Conservation (phyloP, 1,140 invertebrate genomes). For the Asbolus verrucosus region DNA sequence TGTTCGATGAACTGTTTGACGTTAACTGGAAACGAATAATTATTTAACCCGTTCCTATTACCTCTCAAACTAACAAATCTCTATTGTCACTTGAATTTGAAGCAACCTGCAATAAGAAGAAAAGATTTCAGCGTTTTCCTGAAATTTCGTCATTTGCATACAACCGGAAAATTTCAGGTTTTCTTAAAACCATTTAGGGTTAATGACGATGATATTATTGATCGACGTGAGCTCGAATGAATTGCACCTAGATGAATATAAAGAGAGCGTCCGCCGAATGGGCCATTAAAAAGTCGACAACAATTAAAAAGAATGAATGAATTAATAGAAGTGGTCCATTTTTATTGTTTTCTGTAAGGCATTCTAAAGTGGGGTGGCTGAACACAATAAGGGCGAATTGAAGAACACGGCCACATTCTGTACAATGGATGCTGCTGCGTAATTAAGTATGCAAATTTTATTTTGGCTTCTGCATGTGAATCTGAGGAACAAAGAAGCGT, state of each 20-base stretch:
- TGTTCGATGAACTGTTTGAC: not conserved
- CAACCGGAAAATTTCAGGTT: not conserved
- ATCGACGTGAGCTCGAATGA: not conserved
- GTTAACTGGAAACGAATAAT: slow-evolving; percentile 5
- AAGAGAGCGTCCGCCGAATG: not conserved
- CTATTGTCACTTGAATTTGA: not conserved
- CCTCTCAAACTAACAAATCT: not conserved
- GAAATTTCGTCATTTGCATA: not conserved
- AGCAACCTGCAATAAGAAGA: too few species aligned
- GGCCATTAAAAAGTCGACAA: slow-evolving; percentile 35
- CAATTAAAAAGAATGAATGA: slow-evolving; percentile 31
- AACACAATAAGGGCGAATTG: slow-evolving; percentile 43
- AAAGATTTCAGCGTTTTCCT: too few species aligned
- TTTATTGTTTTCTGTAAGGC: slow-evolving; percentile 39
- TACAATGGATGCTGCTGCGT: slow-evolving; percentile 49
- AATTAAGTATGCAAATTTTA: slow-evolving; percentile 57
- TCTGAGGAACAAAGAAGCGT: slow-evolving; percentile 54
- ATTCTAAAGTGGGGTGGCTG: slow-evolving; percentile 20
- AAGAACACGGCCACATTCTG: slow-evolving; percentile 45
- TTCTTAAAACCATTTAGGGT: too few species aligned
- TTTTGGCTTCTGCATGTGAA: slow-evolving; percentile 55
- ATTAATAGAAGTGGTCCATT: slow-evolving; percentile 44
- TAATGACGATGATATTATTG: too few species aligned
- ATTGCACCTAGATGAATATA: slow-evolving; percentile 9
- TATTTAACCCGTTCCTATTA: not conserved